Evolutionary conservation across 2,113 vertebrate species (phyloP).

Genomic region (Arizona elegans): DNA sequence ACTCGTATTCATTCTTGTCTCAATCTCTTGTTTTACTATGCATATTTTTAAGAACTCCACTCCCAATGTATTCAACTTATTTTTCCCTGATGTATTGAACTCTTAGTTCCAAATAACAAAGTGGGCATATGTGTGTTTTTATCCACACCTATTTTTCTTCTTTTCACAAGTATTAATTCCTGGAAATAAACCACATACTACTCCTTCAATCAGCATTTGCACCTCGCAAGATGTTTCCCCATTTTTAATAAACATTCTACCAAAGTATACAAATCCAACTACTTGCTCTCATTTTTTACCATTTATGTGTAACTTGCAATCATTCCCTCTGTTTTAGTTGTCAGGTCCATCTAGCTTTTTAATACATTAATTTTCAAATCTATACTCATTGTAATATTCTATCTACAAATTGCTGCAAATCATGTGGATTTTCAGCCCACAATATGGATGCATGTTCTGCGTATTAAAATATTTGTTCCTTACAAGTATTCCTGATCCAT

Average conservation of each 20-base stretch:
- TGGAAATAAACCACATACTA: background rate
- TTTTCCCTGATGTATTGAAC: background rate
- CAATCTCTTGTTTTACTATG: background rate
- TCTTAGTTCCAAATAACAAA: background rate
- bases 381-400: background rate
- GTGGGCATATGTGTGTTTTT: background rate
- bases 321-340: background rate
- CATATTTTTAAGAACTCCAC: background rate
- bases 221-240: background rate
- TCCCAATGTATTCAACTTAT: background rate
- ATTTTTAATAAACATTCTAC: background rate
- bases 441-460: background rate
- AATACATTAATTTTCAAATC: background rate
- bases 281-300: background rate
- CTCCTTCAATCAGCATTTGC: background rate
- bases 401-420: background rate
- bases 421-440: background rate
- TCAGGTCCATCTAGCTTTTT: background rate
- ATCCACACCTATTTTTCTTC: background rate
- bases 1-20: background rate
- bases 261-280: background rate
- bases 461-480: background rate
- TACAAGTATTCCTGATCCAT: background rate
- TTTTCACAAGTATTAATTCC: background rate
- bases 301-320: background rate